Evolutionary conservation across 2,888 invertebrate genomes (phyloP).

Genomic region (Lagria hirta): DNA sequence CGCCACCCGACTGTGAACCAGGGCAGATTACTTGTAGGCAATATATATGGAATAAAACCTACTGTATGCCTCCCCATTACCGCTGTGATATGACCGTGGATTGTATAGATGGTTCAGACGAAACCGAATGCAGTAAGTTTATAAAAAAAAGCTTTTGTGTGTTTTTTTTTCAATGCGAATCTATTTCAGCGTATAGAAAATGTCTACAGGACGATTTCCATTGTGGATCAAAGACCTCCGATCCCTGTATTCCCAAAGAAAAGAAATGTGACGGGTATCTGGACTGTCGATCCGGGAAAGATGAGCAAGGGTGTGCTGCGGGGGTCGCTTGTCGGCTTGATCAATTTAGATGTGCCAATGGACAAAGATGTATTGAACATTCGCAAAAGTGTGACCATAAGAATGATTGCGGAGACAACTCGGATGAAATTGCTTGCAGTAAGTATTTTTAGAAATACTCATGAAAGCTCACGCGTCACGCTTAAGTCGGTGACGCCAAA

Average conservation of each 20-base stretch:
- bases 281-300: slow-evolving; percentile 83
- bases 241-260: slow-evolving; percentile 83
- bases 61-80: slow-evolving; percentile 91
- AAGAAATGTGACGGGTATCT: slow-evolving; percentile 89
- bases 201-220: slow-evolving; percentile 86
- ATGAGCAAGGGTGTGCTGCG: slow-evolving; percentile 77
- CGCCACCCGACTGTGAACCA: slow-evolving; percentile 91
- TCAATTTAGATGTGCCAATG: slow-evolving; percentile 82
- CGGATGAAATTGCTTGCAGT: slow-evolving; percentile 90
- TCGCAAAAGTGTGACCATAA: slow-evolving; percentile 82
- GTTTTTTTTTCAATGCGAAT: not conserved
- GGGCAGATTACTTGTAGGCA: slow-evolving; percentile 90
- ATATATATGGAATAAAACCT: slow-evolving; percentile 94
- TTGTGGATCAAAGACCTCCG: slow-evolving; percentile 70
- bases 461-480: too few species aligned
- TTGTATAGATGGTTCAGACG: slow-evolving; percentile 94
- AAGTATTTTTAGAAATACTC: too few species aligned
- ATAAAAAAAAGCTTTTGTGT: not conserved
- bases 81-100: slow-evolving; percentile 94
- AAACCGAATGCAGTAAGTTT: slow-evolving; percentile 89
- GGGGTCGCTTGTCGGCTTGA: slow-evolving; percentile 74
- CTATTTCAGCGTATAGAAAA: slow-evolving; percentile 76
- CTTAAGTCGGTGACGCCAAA: too few species aligned
- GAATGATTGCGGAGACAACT: slow-evolving; percentile 88
- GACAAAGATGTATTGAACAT: slow-evolving; percentile 78